Percentiles rank a stretch among this genome's conserved stretches.
phyloP scores from a whole-genome alignment of 2,888 invertebrate species.

The Scaptomyza parva region DNA sequence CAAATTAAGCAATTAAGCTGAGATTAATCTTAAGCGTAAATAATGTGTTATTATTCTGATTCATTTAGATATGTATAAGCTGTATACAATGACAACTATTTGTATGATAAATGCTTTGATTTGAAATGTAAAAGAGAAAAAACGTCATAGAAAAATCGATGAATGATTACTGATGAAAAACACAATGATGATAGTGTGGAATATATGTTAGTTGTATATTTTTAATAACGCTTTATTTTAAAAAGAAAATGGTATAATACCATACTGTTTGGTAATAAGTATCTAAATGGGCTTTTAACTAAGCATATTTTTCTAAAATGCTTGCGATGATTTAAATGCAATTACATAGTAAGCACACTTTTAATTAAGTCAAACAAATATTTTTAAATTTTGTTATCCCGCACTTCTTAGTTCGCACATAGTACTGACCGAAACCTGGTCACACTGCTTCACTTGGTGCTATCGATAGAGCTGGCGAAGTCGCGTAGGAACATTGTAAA shows the following conservation, averaged over 20 bases:
- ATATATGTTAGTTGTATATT: no score
- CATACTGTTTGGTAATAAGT: no score
- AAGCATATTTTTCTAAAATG: no score
- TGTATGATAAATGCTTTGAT: neutral
- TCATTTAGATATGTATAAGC: slow-evolving; percentile 10
- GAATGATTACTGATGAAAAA: no score
- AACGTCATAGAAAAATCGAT: no score
- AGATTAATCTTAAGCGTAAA: slow-evolving; percentile 4
- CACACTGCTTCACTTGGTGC: neutral
- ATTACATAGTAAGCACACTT: neutral
- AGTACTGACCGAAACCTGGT: neutral
- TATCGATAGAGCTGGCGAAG: neutral
- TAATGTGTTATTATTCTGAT: neutral
- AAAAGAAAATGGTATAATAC: no score
- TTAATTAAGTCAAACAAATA: neutral
- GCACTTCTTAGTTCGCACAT: neutral
- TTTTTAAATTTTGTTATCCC: neutral
- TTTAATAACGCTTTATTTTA: no score
- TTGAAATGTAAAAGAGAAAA: no score
- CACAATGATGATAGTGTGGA: no score
- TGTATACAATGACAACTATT: slow-evolving; percentile 1
- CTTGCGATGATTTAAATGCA: no score
- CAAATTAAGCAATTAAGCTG: slow-evolving; percentile 32
- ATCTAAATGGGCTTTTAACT: no score
- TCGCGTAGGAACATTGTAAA: neutral